Percentiles rank a stretch among this genome's conserved stretches.
These are phyloP conservation scores for Ammodramus savannarum DNA, from an alignment of 2,113 vertebrate genomes.

Conservation along the genomic window DNA sequence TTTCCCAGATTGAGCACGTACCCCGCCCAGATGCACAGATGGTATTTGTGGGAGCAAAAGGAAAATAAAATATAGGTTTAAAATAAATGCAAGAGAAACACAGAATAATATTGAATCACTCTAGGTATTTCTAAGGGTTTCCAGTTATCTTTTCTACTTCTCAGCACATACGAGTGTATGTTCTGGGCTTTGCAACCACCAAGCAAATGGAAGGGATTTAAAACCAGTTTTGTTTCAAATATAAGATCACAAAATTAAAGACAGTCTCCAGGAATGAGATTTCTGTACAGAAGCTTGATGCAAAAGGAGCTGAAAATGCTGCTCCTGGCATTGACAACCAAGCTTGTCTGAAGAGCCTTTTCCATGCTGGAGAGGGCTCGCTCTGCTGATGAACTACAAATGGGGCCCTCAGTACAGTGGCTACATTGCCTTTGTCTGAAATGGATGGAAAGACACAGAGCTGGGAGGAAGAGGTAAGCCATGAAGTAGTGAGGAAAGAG, in stretches of 20 bases:
- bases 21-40: constrained; percentile 25
- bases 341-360: neutral
- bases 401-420: accelerated
- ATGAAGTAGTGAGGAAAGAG: neutral
- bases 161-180: neutral
- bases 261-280: neutral
- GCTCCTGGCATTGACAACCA: neutral
- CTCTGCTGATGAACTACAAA: neutral
- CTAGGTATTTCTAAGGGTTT: constrained; percentile 38
- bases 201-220: constrained; percentile 17
- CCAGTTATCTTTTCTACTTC: neutral
- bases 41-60: constrained; percentile 54
- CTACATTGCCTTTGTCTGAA: neutral
- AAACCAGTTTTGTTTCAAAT: constrained; percentile 9
- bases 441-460: neutral
- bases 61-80: constrained; percentile 50
- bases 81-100: constrained; percentile 55
- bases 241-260: neutral
- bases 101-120: constrained; percentile 48
- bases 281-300: neutral
- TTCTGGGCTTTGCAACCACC: neutral
- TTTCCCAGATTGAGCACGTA: neutral
- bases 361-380: accelerated
- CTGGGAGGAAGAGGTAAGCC: neutral
- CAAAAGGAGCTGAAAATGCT: neutral